Base-by-base conservation (phyloP, 1,140 invertebrate genomes). In the Drosophila pandora region DNA sequence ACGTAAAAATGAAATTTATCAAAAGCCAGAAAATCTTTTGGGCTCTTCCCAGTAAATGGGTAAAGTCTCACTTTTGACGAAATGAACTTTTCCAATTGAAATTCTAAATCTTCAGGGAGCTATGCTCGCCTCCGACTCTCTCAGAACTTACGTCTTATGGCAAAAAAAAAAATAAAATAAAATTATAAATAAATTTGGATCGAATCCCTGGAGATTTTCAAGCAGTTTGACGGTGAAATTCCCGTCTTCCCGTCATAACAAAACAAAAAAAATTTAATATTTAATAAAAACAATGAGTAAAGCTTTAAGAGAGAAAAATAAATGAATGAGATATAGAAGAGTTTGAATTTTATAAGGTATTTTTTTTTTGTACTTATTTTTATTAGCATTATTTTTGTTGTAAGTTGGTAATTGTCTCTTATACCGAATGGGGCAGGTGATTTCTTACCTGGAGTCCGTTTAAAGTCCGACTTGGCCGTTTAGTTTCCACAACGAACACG, bases 401-500 rank as follows among this genome's bases (percentile, higher is more conserved):
- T 37, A 3, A 12, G 10, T n/a, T 12, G 21, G 3, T 23, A 21
- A 10, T 47, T 47, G 34, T 41, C 63, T 67, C 63, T 67, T 67
- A 67, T 67, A 67, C 28, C 28, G 0, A 3, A 7, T 47, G 17
- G 8, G 17, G 4, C 17, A 8, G 25, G 7, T 21, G 25, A 32
- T 17, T 23, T 56, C 17, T 60, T 34, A 49, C 62, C 41, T 21
- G 22, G n/a, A 25, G 37, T 12, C 61, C 50, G 17, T 34, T 50
- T 50, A 28, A 34, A 52, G 50, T 43, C 13, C 13, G 28, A 22
- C 48, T 56, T 60, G 57, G 62, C 47, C 39, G 57, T 58, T 72
- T 75, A 79, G 61, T 78, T 69, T 48, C 45, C 57, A 43, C 37
- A 22, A 32, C 56, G 48, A 32, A 47, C 61, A 65, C 60, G 45